Percentiles rank a stretch among this genome's conserved stretches.
phyloP scores from a whole-genome alignment of 2,113 vertebrate genomes.

The crab-eating macaque (Macaca fascicularis) region T2T-MFA8v1.1 NC_088376.1:122714501-122715000 shows the following conservation, averaged over 20 bases:
- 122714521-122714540: constrained; percentile 51
- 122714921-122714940: background rate
- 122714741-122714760: background rate
- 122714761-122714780: background rate
- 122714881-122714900: background rate
- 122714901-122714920: constrained; percentile 16
- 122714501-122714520: background rate
- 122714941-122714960: constrained; percentile 56
- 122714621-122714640: background rate
- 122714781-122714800: background rate
- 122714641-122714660: background rate
- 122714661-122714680: background rate
- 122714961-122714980: constrained; percentile 53
- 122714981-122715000: constrained; percentile 44
- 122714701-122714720: background rate
- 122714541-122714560: background rate
- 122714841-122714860: background rate
- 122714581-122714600: background rate
- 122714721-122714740: background rate
- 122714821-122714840: background rate
- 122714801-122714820: background rate
- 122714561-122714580: background rate
- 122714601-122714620: background rate
- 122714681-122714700: background rate
- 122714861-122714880: background rate